A percentile compares a stretch with the other conserved stretches of the same genome.
Conservation (phyloP, 35 echinoderm and acorn worm genomes). For the Holothuria glaberrima region DNA sequence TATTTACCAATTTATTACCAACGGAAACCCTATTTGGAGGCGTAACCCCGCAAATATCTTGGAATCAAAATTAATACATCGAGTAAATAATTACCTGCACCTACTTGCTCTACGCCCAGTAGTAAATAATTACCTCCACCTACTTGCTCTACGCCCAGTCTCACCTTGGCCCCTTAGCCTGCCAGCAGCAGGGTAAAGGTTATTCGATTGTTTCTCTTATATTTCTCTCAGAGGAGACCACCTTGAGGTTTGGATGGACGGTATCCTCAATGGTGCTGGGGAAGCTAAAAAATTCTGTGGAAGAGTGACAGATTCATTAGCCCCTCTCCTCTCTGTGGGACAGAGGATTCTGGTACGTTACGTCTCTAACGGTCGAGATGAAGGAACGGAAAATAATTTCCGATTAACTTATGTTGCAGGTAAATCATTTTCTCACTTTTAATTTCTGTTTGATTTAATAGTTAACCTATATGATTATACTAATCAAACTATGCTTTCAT, state of each 20-base stretch:
- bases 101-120: no score
- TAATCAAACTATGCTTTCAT: neutral
- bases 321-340: neutral
- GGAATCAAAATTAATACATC: no score
- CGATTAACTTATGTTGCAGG: constrained; percentile 14
- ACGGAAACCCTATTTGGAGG: no score
- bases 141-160: no score
- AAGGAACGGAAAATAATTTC: neutral
- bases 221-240: neutral
- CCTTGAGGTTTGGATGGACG: constrained; percentile 19
- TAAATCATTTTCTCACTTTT: neutral
- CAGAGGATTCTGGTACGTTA: constrained; percentile 25
- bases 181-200: neutral
- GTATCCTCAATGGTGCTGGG: neutral
- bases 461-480: neutral
- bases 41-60: no score
- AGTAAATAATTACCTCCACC: no score
- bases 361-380: neutral
- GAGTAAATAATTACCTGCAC: no score
- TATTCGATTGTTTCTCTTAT: neutral
- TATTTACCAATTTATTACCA: no score
- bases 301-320: neutral
- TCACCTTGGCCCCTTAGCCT: no score
- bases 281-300: constrained; percentile 27
- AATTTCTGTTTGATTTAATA: neutral